Conservation (phyloP, 2,888 invertebrate genomes). For the Galeopsomyia nigrocyanea region DNA sequence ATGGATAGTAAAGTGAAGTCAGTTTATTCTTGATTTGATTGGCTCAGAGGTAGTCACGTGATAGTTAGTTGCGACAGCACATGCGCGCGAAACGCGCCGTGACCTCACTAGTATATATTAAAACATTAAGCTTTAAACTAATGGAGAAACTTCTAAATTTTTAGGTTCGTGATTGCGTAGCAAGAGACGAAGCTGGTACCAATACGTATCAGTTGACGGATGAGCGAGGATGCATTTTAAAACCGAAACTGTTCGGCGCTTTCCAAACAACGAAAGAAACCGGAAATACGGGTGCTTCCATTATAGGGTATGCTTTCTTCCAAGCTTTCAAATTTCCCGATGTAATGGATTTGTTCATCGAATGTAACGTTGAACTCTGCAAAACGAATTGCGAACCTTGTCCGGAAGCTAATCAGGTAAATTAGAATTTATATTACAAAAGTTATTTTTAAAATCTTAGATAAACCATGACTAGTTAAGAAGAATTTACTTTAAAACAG, state of each 20-base stretch:
- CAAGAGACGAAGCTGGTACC: conserved; percentile 78
- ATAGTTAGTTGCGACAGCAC: too few species aligned
- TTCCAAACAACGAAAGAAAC: conserved; percentile 86
- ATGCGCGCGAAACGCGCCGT: too few species aligned
- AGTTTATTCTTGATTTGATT: too few species aligned
- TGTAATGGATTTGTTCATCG: conserved; percentile 85
- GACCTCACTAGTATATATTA: conserved; percentile 7
- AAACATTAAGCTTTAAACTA: conserved; percentile 1
- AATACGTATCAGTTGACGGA: conserved; percentile 81
- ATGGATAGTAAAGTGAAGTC: too few species aligned
- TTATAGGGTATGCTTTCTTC: conserved; percentile 84
- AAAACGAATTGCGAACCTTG: conserved; percentile 85
- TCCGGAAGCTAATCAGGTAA: conserved; percentile 74
- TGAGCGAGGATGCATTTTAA: conserved; percentile 81
- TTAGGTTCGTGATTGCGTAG: conserved; percentile 80
- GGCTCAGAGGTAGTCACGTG: too few species aligned
- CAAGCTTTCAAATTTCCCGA: conserved; percentile 89
- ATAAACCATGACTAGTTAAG: too few species aligned
- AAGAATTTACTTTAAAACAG: too few species aligned
- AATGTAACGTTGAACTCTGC: conserved; percentile 86
- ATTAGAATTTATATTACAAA: background rate
- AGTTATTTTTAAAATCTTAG: too few species aligned
- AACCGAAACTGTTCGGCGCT: conserved; percentile 84
- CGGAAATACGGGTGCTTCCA: conserved; percentile 79
- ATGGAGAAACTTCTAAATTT: background rate